These are phyloP conservation scores for Aphidius ervi DNA, from an alignment of 1,140 invertebrate genomes.

Conservation along the genomic window DNA sequence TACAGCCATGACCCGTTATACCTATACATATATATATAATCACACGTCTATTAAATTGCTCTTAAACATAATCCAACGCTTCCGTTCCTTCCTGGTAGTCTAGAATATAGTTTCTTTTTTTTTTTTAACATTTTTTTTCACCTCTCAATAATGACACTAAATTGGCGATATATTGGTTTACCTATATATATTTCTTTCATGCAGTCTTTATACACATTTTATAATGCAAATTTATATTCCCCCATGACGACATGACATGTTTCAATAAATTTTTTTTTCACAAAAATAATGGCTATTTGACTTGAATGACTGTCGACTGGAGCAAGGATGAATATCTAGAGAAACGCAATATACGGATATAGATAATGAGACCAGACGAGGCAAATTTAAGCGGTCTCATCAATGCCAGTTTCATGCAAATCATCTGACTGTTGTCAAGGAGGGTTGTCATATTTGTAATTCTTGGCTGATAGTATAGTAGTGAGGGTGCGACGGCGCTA, in stretches of 20 bases:
- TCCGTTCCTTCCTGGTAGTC: conserved; percentile 18
- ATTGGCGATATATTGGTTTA: conserved; percentile 29
- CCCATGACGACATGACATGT: too few species aligned
- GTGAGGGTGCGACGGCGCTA: conserved; percentile 18
- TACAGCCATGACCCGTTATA: conserved; percentile 23
- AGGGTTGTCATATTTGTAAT: background rate
- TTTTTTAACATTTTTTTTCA: too few species aligned
- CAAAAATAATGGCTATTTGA: too few species aligned
- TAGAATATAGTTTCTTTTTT: too few species aligned
- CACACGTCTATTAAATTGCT: conserved; percentile 36
- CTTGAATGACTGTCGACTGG: too few species aligned
- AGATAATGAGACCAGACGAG: conserved; percentile 36
- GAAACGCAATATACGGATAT: background rate
- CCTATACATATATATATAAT: conserved; percentile 30
- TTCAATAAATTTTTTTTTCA: too few species aligned
- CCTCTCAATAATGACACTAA: conserved; percentile 48
- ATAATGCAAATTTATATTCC: too few species aligned
- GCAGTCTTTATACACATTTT: too few species aligned
- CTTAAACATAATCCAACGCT: conserved; percentile 34
- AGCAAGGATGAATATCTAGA: too few species aligned
- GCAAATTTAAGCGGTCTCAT: conserved; percentile 31
- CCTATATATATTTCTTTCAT: too few species aligned
- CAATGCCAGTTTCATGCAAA: conserved; percentile 45
- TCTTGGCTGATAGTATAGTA: background rate
- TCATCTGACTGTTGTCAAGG: conserved; percentile 18